Base-by-base conservation (phyloP, 2,888 invertebrate genomes). In the Campopleginae sp. region DNA sequence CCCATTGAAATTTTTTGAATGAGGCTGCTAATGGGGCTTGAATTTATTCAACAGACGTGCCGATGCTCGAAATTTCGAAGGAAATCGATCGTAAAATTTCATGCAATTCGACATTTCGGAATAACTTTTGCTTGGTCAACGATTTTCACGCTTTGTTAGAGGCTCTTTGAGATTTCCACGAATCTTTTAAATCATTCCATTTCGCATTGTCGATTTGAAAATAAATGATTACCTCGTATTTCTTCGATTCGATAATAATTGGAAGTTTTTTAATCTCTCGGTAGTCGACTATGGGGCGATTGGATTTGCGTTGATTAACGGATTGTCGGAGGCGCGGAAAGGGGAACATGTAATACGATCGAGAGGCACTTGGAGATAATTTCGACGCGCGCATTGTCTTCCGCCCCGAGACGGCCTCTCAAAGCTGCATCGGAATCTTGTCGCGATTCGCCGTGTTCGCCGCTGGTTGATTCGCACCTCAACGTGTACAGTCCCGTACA, bases 311-410 rank as follows among this genome's bases (percentile, higher is more conserved):
- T 58, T 58, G 27, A 58, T 58, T 58, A 58, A 58, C 5, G 14
- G 27, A 58, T 58, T 27, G 27, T 1, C 0, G 5, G 4, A 5
- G 12, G 12, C 14, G 58, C 46, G 46, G 46, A 0, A 38, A 5
- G n/a, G n/a, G 4, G 0, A 48, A 23, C 23, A 27, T 27, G 27
- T 27, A 58, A 58, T 23, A 58, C 27, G 58, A 58, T 58, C 58
- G 27, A 58, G 27, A 58, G 58, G 14, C 58, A 58, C 58, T 27
- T 58, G 27, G 58, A 58, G 58, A 58, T 58, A 58, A 58, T 58
- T 27, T 27, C 14, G 3, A 27, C 27, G 27, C 14, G 58, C 58
- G 27, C 58, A 58, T 27, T 58, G 58, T 58, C 5, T 58, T 14
- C 4, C 14, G 27, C 58, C 58, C 12, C 14, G 5, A 58, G 27